These are phyloP conservation scores for Gyps fulvus DNA, from an alignment of 2,113 vertebrate genomes.

Conservation along the genomic window DNA sequence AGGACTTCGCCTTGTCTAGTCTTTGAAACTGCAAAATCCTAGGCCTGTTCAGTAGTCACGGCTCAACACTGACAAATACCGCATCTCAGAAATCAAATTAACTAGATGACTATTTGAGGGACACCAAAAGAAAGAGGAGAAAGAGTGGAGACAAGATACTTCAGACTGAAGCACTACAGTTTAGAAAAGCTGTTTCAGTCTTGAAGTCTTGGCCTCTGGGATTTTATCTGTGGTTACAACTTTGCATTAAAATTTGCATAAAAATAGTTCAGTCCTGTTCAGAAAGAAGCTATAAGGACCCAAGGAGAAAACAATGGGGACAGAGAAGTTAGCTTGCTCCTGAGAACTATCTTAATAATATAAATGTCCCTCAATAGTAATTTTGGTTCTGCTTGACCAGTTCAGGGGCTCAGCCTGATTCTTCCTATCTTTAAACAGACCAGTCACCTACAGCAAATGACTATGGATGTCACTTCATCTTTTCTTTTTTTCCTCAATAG, in stretches of 20 bases:
- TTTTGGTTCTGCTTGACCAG: neutral
- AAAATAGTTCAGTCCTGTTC: neutral
- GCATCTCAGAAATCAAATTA: neutral
- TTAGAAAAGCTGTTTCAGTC: neutral
- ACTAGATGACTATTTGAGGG: neutral
- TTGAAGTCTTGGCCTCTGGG: neutral
- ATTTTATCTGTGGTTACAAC: neutral
- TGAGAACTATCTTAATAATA: neutral
- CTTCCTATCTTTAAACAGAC: neutral
- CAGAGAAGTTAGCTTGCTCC: neutral
- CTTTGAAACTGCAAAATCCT: neutral
- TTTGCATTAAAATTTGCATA: slow-evolving; percentile 20
- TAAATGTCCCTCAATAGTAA: neutral
- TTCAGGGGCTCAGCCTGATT: neutral
- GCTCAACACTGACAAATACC: neutral
- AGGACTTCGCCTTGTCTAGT: neutral
- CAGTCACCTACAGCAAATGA: neutral
- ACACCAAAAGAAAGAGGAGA: neutral
- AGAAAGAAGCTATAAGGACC: neutral
- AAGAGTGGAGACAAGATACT: neutral
- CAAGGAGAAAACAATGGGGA: neutral
- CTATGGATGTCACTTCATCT: neutral
- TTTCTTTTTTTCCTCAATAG: neutral
- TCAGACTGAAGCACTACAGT: neutral
- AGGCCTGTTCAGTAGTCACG: neutral